Base-by-base conservation (phyloP, 2,113 vertebrate genomes). In the Tursiops truncatus region DNA sequence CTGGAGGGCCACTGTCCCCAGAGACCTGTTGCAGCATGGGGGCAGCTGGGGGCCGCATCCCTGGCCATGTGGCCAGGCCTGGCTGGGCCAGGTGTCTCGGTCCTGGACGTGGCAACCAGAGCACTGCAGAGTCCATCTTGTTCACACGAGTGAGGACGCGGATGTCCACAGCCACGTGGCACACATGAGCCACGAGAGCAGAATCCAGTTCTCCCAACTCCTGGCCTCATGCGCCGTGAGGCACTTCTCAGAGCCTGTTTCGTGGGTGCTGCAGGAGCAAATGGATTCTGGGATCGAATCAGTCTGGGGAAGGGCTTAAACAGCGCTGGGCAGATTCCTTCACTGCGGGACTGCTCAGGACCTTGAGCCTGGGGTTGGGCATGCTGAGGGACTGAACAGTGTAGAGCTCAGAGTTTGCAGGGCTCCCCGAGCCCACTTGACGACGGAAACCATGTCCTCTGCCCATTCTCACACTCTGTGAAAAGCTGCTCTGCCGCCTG, bases 181-280 rank as follows among this genome's bases (percentile, higher is more conserved):
- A 13, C 60, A 11, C 0, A 14, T 20, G 44, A 2, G 44, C 44
- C 44, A 47, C 44, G 65, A 58, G 74, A 28, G 38, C n/a, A 50
- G 67, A 3, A 50, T 44, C 50, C 38, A 26, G 3, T 31, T 92
- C 50, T 26, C 23, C 14, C 6, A 21, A 65, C 38, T 50, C 79
- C 8, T 1, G 3, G 86, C 50, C 89, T 41, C 1, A 0, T 8
- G 21, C 18, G 15, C 21, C 23, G 4, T 0, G 2, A 14, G 74
- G 65, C 33, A 41, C 21, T 58, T 93, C 56, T 87, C 82, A 88
- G 83, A 70, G 56, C 25, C 89, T 76, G 17, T 81, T 44, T 60
- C 36, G 7, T 33, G 47, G 33, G 13, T 70, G 10, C 38, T 23
- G 10, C 12, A 56, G 53, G 73, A 91, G 33, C 41, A 33, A 50